A percentile compares a stretch with the other conserved stretches of the same genome.
These are phyloP conservation scores for Chiloscyllium punctatum DNA, from an alignment of 2,797 vertebrate genomes.

Conservation along the genomic window DNA sequence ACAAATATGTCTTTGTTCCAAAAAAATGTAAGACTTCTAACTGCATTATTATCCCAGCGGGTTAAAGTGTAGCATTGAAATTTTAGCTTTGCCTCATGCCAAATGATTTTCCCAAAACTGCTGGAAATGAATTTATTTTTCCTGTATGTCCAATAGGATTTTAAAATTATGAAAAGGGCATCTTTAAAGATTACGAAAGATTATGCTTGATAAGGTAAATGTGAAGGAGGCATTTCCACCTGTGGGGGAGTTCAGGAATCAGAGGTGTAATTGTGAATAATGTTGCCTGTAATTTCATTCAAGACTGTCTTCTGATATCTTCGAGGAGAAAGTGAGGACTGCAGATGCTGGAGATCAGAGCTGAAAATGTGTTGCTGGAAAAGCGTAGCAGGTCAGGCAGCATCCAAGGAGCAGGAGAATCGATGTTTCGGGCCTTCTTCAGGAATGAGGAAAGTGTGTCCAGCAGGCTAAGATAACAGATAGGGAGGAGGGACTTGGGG, in stretches of 20 bases:
- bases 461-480: no score
- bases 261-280: not conserved
- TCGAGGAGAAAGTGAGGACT: no score
- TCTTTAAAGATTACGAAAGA: not conserved
- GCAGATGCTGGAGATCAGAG: no score
- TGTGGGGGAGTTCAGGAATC: not conserved
- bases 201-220: not conserved
- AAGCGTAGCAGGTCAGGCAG: no score
- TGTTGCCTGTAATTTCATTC: not conserved
- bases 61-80: not conserved
- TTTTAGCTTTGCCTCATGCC: not conserved
- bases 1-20: slow-evolving; percentile 53
- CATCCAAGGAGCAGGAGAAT: no score
- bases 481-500: no score
- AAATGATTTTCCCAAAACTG: not conserved
- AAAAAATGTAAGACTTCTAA: slow-evolving; percentile 52
- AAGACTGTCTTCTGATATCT: no score
- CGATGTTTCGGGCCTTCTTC: no score
- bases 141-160: not conserved
- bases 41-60: not conserved
- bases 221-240: not conserved
- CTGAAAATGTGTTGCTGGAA: no score
- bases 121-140: not conserved
- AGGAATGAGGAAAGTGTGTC: no score
- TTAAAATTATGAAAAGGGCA: not conserved